Evolutionary conservation across 2,888 invertebrate genomes (phyloP), one percentile per base, ranked within the genome.

Genomic region (Acleris emargana): DNA sequence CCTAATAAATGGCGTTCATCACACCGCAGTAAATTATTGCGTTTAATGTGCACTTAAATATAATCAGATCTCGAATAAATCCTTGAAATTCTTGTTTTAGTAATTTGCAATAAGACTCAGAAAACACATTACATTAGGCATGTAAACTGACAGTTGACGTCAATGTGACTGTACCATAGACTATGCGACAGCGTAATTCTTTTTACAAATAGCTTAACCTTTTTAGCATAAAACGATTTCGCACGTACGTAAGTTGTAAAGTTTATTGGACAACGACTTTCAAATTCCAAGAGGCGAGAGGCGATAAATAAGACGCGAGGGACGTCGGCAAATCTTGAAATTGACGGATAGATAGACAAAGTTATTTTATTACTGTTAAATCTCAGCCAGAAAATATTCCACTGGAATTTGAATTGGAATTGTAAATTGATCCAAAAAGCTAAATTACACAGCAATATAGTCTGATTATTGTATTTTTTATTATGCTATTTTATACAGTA

Each of bases 1-100:
- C 58, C 58, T 52, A 47, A 58, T 49, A 53, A 64, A 58, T 53
- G 58, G 53, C 13, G 17, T 52, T 52, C 57, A 45, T 63, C 32
- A 58, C 58, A 22, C 22, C 47, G 17, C 9, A 32, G n/a, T 38
- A 47, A 18, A 52, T 47, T 47, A 53, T 58, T 42, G 16, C 22
- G 20, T 53, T 47, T 38, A 38, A 53, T 17, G 18, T n/a, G 32
- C 51, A 58, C 47, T 47, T 62, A 54, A 62, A 53, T 38, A 58
- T 38, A 45, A 38, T 51, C 11, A 13, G 17, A 45, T 22, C 11
- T 51, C 2, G 17, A 20, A 53, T 13, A 38, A 9, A 13, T 13
- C 5, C 38, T 54, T 13, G 16, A 42, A 54, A 38, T 38, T 20
- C 54, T 54, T 54, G 54, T 38, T 3, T 38, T 13, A 38, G 17